A percentile compares a stretch with the other conserved stretches of the same genome.
Evolutionary conservation across 2,113 vertebrate species (phyloP).

Genomic region (Xiphophorus couchianus): DNA sequence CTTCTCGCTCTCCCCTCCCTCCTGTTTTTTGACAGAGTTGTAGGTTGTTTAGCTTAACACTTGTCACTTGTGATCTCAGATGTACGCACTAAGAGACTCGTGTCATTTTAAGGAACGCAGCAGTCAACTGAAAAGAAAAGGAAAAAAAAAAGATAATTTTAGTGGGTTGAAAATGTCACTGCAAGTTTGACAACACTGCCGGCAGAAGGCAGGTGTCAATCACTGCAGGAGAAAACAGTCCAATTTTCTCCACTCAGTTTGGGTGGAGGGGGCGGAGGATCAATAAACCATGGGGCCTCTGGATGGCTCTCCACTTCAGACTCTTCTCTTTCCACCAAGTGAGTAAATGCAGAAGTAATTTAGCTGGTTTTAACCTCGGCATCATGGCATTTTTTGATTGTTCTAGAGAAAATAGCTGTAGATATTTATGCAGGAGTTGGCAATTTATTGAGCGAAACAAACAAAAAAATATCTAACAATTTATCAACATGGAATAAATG

Average conservation of each 20-base stretch:
- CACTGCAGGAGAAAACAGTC: slow-evolving; percentile 54
- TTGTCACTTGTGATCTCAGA: slow-evolving; percentile 55
- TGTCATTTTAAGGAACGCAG: slow-evolving; percentile 20
- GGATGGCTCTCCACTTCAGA: slow-evolving; percentile 30
- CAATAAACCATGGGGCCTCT: slow-evolving; percentile 50
- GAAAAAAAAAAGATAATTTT: slow-evolving; percentile 13
- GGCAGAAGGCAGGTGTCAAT: slow-evolving; percentile 53
- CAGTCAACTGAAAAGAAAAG: background rate
- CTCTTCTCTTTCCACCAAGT: slow-evolving; percentile 2
- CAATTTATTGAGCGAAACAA: slow-evolving; percentile 3
- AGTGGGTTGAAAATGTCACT: slow-evolving; percentile 37
- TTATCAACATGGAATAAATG: background rate
- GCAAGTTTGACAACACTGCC: slow-evolving; percentile 37
- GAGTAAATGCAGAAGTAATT: slow-evolving; percentile 13
- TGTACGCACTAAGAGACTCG: slow-evolving; percentile 20
- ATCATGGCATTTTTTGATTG: background rate
- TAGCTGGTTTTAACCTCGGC: slow-evolving; percentile 7
- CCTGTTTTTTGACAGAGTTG: slow-evolving; percentile 48
- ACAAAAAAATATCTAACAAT: slow-evolving; percentile 1
- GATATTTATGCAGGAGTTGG: slow-evolving; percentile 6
- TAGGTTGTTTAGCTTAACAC: slow-evolving; percentile 46
- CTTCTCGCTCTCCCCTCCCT: slow-evolving; percentile 20
- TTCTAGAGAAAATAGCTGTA: background rate
- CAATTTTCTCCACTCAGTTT: slow-evolving; percentile 49
- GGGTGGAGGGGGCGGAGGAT: slow-evolving; percentile 31